Evolutionary conservation across 1,140 invertebrate genomes (phyloP), one percentile per base, ranked within the genome.

Genomic region (Hermatobates lingyangjiaoensis): DNA sequence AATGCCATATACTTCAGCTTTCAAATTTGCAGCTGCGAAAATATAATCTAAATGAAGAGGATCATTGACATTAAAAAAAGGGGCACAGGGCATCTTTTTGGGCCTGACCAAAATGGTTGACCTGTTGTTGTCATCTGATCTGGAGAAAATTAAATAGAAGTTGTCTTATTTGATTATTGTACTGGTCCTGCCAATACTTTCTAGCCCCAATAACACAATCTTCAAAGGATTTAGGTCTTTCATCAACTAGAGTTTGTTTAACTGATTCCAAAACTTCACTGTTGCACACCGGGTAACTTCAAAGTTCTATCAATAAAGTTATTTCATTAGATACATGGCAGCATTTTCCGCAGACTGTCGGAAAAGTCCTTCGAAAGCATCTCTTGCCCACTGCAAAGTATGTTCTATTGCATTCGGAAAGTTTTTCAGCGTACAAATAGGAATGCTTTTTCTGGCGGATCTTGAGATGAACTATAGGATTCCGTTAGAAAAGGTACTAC

Each of bases 371-470:
- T 96, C 93, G 67, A 98, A 98, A 62, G 81, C 80, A 63, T 98
- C 93, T 30, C 94, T 70, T 0, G 94, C 95, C 95, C 95, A 99
- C 70, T 94, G 94, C 45, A 98, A 67, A 15, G 94, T 98, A 64
- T 99, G 95, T 68, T 98, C 93, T 63, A 99, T 98, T 14, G 93
- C 89, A 69, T 98, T 97, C 1, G 95, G 95, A 71, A 98, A 98
- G 68, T 98, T 98, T 66, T 98, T 98, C 46, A 99, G 69, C 0
- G 95, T 99, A 66, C 95, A 98, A 57, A 98, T 95, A 0, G 95
- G 95, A 64, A 98, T 98, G 59, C 87, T 91, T 68, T 96, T 66
- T 98, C 95, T 7, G 94, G 94, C 0, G 94, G 95, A 71, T 98
- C 94, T 68, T 97, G 92, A 1, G 92, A 95, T 1, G 93, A 97